phyloP scores from a whole-genome alignment of 2,113 vertebrate genomes.

The Rallus limicola region DNA sequence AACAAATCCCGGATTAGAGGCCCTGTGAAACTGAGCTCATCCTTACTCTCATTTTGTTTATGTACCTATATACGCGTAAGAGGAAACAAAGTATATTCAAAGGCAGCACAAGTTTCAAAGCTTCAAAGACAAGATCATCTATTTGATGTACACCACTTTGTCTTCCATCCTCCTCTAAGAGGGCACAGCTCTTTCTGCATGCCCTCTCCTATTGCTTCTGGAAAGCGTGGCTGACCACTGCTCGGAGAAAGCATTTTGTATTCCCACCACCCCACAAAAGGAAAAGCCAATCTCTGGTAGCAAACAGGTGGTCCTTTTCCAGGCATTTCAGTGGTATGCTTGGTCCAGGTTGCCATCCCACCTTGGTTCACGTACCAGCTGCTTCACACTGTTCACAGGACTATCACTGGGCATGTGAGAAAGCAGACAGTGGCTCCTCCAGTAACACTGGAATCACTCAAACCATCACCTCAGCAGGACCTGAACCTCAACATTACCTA shows the following conservation, averaged over 20 bases:
- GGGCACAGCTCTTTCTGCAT: background rate
- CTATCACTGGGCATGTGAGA: background rate
- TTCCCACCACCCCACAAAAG: background rate
- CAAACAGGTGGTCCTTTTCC: background rate
- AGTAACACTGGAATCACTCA: background rate
- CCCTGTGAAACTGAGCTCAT: background rate
- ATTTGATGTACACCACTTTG: background rate
- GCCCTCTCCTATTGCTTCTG: background rate
- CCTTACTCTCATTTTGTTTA: background rate
- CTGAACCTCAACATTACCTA: background rate
- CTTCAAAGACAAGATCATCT: background rate
- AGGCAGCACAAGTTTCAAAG: background rate
- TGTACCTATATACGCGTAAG: fast-evolving
- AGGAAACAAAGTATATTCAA: background rate
- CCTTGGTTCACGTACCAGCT: background rate
- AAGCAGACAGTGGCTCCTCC: fast-evolving
- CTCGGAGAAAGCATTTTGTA: background rate
- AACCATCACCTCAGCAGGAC: background rate
- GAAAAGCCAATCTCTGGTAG: background rate
- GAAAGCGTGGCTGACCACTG: fast-evolving
- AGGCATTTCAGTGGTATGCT: background rate
- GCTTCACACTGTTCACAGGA: background rate
- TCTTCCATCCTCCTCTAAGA: background rate
- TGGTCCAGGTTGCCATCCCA: background rate
- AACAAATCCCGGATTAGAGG: conserved; percentile 51